Evolutionary conservation across 2,797 vertebrate genomes (phyloP), one percentile per base, ranked within the genome.

Genomic region (Botia almorhae): DNA sequence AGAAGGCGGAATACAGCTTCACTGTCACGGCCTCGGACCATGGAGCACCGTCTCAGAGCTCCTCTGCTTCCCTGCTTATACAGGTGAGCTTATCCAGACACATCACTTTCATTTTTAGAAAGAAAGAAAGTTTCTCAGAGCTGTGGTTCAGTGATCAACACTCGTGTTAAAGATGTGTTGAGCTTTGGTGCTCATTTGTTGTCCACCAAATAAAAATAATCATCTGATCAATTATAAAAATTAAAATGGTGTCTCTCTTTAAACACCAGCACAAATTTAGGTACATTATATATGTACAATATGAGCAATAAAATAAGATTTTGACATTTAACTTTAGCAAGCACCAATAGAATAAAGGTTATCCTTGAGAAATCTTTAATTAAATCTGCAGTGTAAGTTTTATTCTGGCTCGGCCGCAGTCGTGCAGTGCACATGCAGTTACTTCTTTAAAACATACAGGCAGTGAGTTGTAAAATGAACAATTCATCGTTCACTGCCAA

Each of bases 1-100:
- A 99, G 21, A 92, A 95, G 0, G 90, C 94, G 0, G 96, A 98
- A 81, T 99, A 99, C 43, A 23, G 89, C 53, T 92, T 99, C 87
- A 96, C 93, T 0, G 90, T 96, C 43, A 95, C 90, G 0, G 97
- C 97, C 79, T 93, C 94, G 0, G 98, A 99, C 89, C 94, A 92
- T 0, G 96, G 97, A 1, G 39, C 76, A 0, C 94, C 89, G 0
- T 91, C 95, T 2, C 94, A 90, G 86, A 98, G 94, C 83, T 92
- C 96, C 0, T 91, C 95, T 1, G 94, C 95, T 80, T 86, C 92
- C 58, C 75, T 99, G 11, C 93, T 87, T 10, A 86, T 99, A 58
- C 95, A 98, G 95, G 98, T 98, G 88, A 63, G 69, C 36, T n/a
- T 81, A 46, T 63, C 21, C 29, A 74, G 3, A 51, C 63, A n/a